Base-by-base conservation (phyloP, 2,113 vertebrate species). In the Camelus dromedarius region DNA sequence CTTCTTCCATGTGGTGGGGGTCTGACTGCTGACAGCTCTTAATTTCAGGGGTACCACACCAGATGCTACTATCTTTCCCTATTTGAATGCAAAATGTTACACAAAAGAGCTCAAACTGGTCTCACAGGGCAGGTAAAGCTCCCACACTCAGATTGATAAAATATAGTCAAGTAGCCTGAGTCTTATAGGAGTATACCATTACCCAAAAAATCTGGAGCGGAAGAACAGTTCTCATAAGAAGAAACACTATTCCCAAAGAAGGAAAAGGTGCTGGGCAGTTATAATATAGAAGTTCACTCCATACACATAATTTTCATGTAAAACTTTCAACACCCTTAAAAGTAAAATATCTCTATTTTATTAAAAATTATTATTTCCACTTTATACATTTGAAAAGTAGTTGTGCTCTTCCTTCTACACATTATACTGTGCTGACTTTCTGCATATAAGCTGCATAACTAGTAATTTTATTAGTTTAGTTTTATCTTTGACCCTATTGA, bases 331-430 rank as follows among this genome's bases (percentile, higher is more conserved):
- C 4, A 32, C 0, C 8, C 80, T 88, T 83, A 19, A 84, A 66
- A 72, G 10, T 22, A 50, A 93, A 67, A 66, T 72, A 72, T 58
- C 54, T 73, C 66, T 46, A 72, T 80, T 80, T 56, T 58, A 64
- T 77, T 54, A 70, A 69, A 89, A 79, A 35, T 64, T 58, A 48
- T 75, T 60, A 82, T 66, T 84, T 81, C 14, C 13, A 79, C 75
- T 91, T 84, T 50, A 38, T 48, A 30, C 11, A 48, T 73, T 92
- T 70, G 46, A 83, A 93, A 90, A 93, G 24, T 90, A 32, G 26
- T 18, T 64, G 10, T 76, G 20, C 18, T 72, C 26, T 92, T 70
- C 60, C 54, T 84, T 89, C 14, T 70, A 20, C 18, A 35, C 6
- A 26, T 80, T n/a, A 69, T 9, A 28, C 3, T 38, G 6, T 38